A percentile compares a stretch with the other conserved stretches of the same genome.
These are phyloP conservation scores for Drosophila nigrodunni DNA, from an alignment of 1,140 invertebrate genomes.

Conservation along the genomic window DNA sequence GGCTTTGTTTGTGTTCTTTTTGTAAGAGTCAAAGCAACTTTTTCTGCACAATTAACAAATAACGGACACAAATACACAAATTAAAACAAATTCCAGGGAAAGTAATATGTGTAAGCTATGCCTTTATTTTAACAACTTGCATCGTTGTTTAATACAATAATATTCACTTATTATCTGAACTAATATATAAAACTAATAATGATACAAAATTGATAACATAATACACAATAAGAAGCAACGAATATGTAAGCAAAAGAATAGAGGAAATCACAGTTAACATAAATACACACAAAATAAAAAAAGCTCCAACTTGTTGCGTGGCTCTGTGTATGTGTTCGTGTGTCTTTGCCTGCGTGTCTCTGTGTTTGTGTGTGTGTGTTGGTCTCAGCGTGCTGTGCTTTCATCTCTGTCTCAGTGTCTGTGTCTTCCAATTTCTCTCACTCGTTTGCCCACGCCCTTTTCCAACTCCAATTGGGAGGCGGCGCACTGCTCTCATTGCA, in stretches of 20 bases:
- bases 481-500: constrained; percentile 62
- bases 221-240: constrained; percentile 51
- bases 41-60: constrained; percentile 23
- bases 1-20: constrained; percentile 41
- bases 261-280: constrained; percentile 55
- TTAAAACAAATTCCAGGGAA: constrained; percentile 20
- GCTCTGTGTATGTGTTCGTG: constrained; percentile 19
- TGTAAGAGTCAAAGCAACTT: constrained; percentile 52
- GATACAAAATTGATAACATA: constrained; percentile 39
- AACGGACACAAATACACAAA: constrained; percentile 27
- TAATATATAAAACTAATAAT: constrained; percentile 61
- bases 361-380: constrained; percentile 25
- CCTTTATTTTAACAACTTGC: constrained; percentile 47
- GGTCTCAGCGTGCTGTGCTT: constrained; percentile 53
- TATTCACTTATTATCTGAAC: constrained; percentile 32
- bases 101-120: constrained; percentile 37
- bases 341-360: constrained; percentile 2
- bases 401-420: constrained; percentile 44
- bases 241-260: constrained; percentile 35
- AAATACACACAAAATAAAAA: constrained; percentile 50
- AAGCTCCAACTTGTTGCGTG: constrained; percentile 61
- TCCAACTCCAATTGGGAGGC: constrained; percentile 47
- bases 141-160: constrained; percentile 42
- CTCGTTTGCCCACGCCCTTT: constrained; percentile 41
- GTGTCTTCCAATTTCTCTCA: constrained; percentile 53